Conservation (phyloP, 2,797 vertebrate species). For the Garrulus glandarius region DNA sequence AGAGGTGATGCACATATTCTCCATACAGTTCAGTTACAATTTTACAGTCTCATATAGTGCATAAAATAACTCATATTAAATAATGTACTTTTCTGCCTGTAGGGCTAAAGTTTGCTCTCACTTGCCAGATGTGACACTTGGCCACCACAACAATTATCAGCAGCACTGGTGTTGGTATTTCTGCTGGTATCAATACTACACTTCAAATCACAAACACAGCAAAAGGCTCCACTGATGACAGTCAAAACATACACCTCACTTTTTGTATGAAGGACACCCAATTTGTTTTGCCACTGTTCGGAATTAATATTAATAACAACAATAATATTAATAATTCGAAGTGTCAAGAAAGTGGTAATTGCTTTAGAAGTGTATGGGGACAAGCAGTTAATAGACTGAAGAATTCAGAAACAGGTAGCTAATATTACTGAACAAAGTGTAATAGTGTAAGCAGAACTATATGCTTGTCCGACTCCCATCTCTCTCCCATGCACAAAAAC, state of each 20-base stretch:
- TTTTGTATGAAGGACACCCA: not conserved
- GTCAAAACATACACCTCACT: not conserved
- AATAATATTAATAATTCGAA: constrained; percentile 3
- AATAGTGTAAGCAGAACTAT: not conserved
- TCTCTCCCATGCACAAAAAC: not conserved
- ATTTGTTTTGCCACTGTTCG: not conserved
- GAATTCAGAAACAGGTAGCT: not conserved
- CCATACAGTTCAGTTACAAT: not conserved
- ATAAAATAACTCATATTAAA: not conserved
- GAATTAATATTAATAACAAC: not conserved
- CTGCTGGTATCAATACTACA: not conserved
- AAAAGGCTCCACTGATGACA: not conserved
- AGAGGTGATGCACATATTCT: not conserved
- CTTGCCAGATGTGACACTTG: not conserved
- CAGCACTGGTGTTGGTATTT: not conserved
- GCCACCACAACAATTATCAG: not conserved
- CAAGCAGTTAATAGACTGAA: not conserved
- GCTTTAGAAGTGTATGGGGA: not conserved
- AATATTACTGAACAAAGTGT: not conserved
- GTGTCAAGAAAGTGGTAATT: not conserved
- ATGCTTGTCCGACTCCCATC: not conserved
- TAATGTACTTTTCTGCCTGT: not conserved
- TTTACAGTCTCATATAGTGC: not conserved
- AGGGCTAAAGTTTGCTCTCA: not conserved
- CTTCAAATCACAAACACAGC: not conserved